Evolutionary conservation across 2,888 invertebrate genomes (phyloP).

Genomic region (Cheiracanthium punctorium): DNA sequence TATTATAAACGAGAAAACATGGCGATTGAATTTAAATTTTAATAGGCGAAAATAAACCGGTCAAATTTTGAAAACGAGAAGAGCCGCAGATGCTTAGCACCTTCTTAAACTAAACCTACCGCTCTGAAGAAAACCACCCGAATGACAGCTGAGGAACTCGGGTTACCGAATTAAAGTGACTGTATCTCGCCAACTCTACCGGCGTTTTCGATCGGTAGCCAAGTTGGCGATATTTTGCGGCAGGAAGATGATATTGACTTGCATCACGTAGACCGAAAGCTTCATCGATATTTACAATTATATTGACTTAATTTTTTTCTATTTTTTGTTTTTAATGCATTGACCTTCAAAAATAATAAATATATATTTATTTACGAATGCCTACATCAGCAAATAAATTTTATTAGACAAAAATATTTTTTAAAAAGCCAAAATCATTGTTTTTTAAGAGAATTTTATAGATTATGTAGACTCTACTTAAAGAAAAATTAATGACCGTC

Average conservation of each 20-base stretch:
- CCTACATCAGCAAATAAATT: no score
- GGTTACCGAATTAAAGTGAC: conserved; percentile 57
- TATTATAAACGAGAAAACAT: not conserved
- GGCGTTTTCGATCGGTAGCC: not conserved
- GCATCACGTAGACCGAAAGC: conserved; percentile 10
- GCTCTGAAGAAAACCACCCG: conserved; percentile 31
- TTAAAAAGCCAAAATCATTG: no score
- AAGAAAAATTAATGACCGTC: no score
- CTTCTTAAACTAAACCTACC: not conserved
- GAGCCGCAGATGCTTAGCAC: conserved; percentile 24
- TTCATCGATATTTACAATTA: no score
- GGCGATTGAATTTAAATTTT: not conserved
- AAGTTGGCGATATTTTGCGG: not conserved
- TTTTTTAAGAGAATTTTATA: no score
- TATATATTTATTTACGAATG: no score
- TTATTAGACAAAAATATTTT: no score
- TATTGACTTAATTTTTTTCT: no score
- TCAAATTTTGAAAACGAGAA: not conserved
- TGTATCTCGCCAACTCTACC: conserved; percentile 30
- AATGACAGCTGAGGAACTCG: conserved; percentile 66
- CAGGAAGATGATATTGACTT: conserved; percentile 4
- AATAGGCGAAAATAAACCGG: conserved; percentile 41
- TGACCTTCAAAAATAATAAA: no score
- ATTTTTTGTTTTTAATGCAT: no score
- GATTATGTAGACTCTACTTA: no score